Base-by-base conservation (phyloP, 2,797 vertebrate genomes). In the Hippocampus kuda region DNA sequence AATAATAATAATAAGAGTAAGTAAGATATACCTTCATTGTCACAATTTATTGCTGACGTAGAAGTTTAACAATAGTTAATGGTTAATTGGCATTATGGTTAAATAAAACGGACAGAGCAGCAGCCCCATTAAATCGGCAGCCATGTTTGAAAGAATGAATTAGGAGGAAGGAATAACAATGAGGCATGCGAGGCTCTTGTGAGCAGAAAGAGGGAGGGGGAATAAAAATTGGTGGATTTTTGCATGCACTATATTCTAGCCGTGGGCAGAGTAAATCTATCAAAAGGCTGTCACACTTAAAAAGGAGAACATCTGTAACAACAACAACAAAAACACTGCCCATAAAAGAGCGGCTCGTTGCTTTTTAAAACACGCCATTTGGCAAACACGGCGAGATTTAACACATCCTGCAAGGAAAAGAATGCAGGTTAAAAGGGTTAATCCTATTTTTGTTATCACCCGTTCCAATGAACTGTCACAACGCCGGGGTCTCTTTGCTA, bases 381-480 rank as follows among this genome's bases (percentile, higher is more conserved):
- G 72, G 64, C 71, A 77, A 83, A 80, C 68, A 72, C 62, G 67
- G 72, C 26, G 67, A 80, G 67, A 82, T 77, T 76, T 73, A 76
- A 80, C 6, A 71, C 70, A 68, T 78, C 71, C 68, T 60, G 49
- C 24, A 79, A 38, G 24, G 70, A 53, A 66, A 74, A 67, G 74
- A 74, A 77, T 71, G 53, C 61, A 67, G 79, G 78, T 85, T 84
- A 76, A 87, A 87, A 83, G 79, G 86, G 85, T 85, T 88, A 84
- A 85, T 87, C 78, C 81, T 87, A 82, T 85, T 85, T 87, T 81
- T 83, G 83, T 84, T 85, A 86, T 84, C 85, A 87, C 66, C 67
- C 57, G 72, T 81, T 86, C 76, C 81, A 84, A 81, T 86, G 79
- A 85, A 83, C 80, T 85, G 81, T 86, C 82, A 81, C 81, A 80